These are phyloP conservation scores for Leptinotarsa undecemlineata DNA, from an alignment of 1,140 invertebrate species.

Conservation along the genomic window DNA sequence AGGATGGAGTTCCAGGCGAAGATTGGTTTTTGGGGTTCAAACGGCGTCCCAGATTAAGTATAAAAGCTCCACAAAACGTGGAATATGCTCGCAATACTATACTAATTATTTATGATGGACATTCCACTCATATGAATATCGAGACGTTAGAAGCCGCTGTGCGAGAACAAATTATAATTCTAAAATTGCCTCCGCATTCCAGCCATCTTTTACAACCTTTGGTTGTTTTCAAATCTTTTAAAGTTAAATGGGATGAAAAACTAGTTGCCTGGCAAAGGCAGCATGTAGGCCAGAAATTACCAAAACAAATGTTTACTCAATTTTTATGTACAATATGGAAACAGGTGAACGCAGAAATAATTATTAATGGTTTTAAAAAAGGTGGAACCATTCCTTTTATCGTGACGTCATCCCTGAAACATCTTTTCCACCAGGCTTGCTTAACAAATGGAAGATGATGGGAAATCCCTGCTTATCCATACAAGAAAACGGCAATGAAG, in stretches of 20 bases:
- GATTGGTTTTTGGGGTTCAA: background rate
- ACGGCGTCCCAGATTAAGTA: background rate
- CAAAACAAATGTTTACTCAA: background rate
- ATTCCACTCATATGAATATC: conserved; percentile 5
- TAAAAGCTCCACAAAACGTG: conserved; percentile 9
- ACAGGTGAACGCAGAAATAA: background rate
- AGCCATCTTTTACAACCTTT: background rate
- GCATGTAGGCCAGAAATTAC: background rate
- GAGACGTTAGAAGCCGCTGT: background rate
- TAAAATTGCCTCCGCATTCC: background rate
- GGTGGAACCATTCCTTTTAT: background rate
- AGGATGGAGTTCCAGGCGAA: background rate
- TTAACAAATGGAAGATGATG: background rate
- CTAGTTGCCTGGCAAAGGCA: background rate
- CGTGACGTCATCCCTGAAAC: background rate
- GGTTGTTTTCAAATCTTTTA: background rate
- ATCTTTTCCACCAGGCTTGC: background rate
- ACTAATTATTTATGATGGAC: background rate
- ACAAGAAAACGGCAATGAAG: background rate
- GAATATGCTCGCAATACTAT: background rate
- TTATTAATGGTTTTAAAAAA: background rate
- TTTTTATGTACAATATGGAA: background rate
- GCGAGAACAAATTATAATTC: background rate
- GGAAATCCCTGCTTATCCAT: background rate
- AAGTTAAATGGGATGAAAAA: background rate